phyloP scores from a whole-genome alignment of 2,888 invertebrate species.

The Exocentrus adspersus region DNA sequence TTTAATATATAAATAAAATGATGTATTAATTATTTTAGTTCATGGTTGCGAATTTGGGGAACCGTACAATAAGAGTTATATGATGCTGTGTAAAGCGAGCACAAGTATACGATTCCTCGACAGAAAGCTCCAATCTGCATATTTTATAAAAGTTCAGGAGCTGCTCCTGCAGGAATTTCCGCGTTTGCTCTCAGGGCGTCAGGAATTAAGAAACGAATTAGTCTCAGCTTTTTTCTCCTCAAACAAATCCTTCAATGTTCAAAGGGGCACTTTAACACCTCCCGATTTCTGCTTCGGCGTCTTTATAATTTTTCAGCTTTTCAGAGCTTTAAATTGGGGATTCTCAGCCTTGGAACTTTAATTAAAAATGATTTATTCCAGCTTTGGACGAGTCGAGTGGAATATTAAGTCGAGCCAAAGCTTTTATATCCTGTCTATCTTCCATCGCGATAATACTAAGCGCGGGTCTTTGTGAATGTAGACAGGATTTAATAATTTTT shows the following conservation, averaged over 20 bases:
- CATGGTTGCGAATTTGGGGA: too few relatives aligned
- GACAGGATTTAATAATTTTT: neutral
- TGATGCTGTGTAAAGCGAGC: too few relatives aligned
- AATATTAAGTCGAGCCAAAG: conserved; percentile 1
- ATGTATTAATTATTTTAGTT: too few relatives aligned
- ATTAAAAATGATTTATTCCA: conserved; percentile 26
- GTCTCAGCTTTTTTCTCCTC: conserved; percentile 26
- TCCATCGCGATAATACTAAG: neutral
- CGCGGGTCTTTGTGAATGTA: neutral
- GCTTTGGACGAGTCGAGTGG: neutral
- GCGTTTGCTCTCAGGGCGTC: neutral
- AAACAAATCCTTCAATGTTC: conserved; percentile 40
- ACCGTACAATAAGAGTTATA: too few relatives aligned
- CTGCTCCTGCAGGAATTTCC: neutral
- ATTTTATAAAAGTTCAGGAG: neutral
- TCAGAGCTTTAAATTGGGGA: conserved; percentile 20
- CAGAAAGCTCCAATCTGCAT: conserved; percentile 1
- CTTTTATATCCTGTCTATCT: conserved; percentile 5
- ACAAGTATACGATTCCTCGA: too few relatives aligned
- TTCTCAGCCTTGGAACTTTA: conserved; percentile 19
- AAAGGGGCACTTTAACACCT: conserved; percentile 41
- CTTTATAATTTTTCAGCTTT: conserved; percentile 27
- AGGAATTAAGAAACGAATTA: conserved; percentile 22
- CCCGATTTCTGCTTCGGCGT: conserved; percentile 39
- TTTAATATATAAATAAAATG: too few relatives aligned